These are phyloP conservation scores for Callaeas wilsoni DNA, from an alignment of 2,113 vertebrate species.

Conservation along the genomic window DNA sequence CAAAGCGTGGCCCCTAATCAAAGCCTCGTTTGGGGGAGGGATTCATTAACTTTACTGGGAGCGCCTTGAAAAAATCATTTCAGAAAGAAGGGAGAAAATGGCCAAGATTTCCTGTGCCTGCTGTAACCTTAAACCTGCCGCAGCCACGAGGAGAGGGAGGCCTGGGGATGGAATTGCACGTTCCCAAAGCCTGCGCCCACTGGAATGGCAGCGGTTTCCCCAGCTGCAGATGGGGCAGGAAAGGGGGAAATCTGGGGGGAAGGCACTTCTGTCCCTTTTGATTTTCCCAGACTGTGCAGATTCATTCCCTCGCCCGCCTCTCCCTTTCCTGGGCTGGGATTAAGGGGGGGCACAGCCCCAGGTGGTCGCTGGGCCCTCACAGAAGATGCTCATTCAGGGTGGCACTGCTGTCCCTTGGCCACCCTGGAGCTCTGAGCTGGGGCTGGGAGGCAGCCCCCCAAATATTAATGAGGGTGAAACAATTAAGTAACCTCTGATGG, in stretches of 20 bases:
- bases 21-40: background rate
- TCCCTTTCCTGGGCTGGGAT: background rate
- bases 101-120: constrained; percentile 53
- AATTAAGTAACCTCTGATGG: background rate
- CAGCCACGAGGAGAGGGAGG: constrained; percentile 50
- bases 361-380: background rate
- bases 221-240: constrained; percentile 31
- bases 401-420: background rate
- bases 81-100: constrained; percentile 34
- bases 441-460: background rate
- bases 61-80: constrained; percentile 30
- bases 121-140: constrained; percentile 60
- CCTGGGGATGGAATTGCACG: constrained; percentile 61
- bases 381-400: background rate
- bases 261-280: background rate
- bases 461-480: background rate
- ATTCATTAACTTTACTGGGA: constrained; percentile 42
- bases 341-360: background rate
- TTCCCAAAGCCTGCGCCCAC: constrained; percentile 7
- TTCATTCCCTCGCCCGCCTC: background rate
- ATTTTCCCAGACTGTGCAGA: background rate
- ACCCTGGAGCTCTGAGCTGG: background rate
- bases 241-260: background rate
- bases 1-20: background rate
- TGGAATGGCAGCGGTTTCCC: constrained; percentile 5